phyloP scores from a whole-genome alignment of 2,888 invertebrate species.

The Ditula angustiorana region DNA sequence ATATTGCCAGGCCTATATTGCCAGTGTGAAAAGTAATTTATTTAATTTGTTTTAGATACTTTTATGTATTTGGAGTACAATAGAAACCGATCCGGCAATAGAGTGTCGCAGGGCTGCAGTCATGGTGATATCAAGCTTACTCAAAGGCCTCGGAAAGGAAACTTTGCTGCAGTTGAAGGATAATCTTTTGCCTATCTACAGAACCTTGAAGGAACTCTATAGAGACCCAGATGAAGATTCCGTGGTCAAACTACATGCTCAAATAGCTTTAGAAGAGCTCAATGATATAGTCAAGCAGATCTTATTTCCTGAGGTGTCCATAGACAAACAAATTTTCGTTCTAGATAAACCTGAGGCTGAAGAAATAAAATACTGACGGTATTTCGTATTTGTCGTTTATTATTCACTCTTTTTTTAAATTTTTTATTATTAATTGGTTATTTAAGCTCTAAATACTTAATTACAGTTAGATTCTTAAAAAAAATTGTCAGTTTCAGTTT shows the following conservation, averaged over 20 bases:
- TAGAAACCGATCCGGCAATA: constrained; percentile 88
- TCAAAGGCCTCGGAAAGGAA: constrained; percentile 91
- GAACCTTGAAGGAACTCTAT: constrained; percentile 88
- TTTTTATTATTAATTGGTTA: constrained; percentile 36
- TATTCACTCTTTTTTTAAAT: constrained; percentile 52
- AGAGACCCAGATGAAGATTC: constrained; percentile 87
- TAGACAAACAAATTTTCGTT: constrained; percentile 85
- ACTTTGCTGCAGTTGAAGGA: constrained; percentile 88
- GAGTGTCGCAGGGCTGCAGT: constrained; percentile 93
- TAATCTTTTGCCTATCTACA: constrained; percentile 89
- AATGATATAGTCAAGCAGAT: constrained; percentile 88
- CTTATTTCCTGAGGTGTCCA: constrained; percentile 83
- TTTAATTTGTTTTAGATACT: constrained; percentile 85
- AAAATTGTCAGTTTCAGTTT: background rate
- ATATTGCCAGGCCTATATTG: no score
- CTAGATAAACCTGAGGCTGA: constrained; percentile 52
- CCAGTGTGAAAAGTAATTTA: constrained; percentile 37
- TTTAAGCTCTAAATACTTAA: constrained; percentile 26
- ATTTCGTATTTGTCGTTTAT: constrained; percentile 46
- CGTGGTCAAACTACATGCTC: constrained; percentile 89
- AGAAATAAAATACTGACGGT: constrained; percentile 58
- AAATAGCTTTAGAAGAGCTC: constrained; percentile 91
- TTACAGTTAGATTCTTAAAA: constrained; percentile 20
- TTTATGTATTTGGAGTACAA: constrained; percentile 88
- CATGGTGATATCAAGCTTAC: constrained; percentile 89